Evolutionary conservation across 2,888 invertebrate species (phyloP).

Genomic region (Zygogramma bicolorata): DNA sequence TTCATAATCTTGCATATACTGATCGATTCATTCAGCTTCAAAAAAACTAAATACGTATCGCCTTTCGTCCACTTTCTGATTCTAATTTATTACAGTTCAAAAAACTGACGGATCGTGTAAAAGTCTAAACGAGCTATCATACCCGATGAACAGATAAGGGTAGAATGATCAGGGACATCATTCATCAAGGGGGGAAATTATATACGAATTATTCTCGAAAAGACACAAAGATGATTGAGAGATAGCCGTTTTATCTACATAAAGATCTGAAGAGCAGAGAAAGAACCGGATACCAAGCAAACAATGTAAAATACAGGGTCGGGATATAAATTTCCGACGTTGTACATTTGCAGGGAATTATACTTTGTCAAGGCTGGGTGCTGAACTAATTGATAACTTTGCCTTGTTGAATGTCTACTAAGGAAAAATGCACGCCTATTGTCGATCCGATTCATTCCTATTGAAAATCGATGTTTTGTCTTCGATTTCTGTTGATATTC

Average conservation of each 20-base stretch:
- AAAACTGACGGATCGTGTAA: constrained; percentile 38
- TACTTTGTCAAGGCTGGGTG: neutral
- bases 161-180: constrained; percentile 50
- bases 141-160: constrained; percentile 52
- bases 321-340: constrained; percentile 8
- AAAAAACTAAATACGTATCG: no score
- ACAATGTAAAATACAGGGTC: constrained; percentile 18
- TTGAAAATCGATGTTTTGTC: neutral
- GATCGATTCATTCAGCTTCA: no score
- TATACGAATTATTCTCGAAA: constrained; percentile 40
- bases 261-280: constrained; percentile 25
- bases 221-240: constrained; percentile 35
- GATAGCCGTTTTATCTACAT: constrained; percentile 27
- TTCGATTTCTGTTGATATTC: constrained; percentile 35
- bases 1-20: no score
- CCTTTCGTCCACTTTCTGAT: no score
- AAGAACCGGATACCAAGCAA: constrained; percentile 29
- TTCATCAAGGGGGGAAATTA: constrained; percentile 53
- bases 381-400: neutral
- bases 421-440: no score
- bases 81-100: neutral
- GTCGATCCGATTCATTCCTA: neutral
- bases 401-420: neutral
- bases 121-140: constrained; percentile 53
- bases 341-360: neutral